Percentiles rank a stretch among this genome's conserved stretches.
phyloP scores from a whole-genome alignment of 64 coral and sea anemone genomes.

The Orbicella faveolata region DNA sequence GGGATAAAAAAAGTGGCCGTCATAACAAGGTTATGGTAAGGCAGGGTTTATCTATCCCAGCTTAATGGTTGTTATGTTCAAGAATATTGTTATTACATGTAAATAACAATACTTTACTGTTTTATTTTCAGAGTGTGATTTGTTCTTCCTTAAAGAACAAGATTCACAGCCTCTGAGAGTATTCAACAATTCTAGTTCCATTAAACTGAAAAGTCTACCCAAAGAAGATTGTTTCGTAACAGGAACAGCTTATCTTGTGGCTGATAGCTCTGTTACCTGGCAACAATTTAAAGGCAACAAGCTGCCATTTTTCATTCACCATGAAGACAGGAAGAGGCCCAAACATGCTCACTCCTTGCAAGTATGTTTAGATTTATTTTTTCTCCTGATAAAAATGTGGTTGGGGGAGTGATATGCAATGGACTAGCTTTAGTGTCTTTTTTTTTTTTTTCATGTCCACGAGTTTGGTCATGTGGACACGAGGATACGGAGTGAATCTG shows the following conservation, averaged over 20 bases:
- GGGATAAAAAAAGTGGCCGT: too few species aligned
- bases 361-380: not conserved
- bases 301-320: not conserved
- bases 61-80: not conserved
- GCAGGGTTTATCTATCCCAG: too few species aligned
- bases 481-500: too few species aligned
- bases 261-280: not conserved
- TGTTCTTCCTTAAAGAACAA: not conserved
- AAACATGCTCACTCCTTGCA: not conserved
- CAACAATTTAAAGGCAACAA: not conserved
- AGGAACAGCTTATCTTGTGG: not conserved
- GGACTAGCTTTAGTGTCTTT: too few species aligned
- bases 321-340: not conserved
- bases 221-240: not conserved
- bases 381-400: not conserved
- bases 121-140: conserved; percentile 13
- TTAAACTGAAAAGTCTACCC: not conserved
- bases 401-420: too few species aligned
- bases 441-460: too few species aligned
- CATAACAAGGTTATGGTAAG: too few species aligned
- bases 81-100: not conserved
- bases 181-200: conserved; percentile 7
- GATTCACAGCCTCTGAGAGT: not conserved
- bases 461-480: too few species aligned
- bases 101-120: not conserved